These are phyloP conservation scores for Peucedramus taeniatus DNA, from an alignment of 2,113 vertebrate genomes.

Conservation along the genomic window DNA sequence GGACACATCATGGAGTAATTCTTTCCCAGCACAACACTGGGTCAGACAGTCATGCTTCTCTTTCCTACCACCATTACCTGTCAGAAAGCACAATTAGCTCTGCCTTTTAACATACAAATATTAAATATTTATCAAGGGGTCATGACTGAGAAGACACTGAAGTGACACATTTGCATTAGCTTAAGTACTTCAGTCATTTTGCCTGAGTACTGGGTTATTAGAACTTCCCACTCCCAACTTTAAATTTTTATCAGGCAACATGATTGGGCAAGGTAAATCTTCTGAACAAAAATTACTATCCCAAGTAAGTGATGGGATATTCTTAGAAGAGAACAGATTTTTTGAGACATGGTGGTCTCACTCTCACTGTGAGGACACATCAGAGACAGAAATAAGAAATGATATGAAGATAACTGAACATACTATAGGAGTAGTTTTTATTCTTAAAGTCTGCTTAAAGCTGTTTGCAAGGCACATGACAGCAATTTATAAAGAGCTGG, in stretches of 20 bases:
- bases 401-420: neutral
- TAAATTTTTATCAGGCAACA: neutral
- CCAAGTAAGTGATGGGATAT: neutral
- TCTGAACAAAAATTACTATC: neutral
- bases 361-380: neutral
- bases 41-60: slow-evolving; percentile 21
- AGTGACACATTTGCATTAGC: neutral
- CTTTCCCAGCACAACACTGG: neutral
- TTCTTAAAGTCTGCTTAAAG: slow-evolving; percentile 29
- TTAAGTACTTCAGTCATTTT: neutral
- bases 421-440: neutral
- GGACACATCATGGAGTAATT: neutral
- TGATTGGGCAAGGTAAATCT: neutral
- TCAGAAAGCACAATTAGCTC: neutral
- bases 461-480: neutral
- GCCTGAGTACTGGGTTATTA: neutral
- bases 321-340: neutral
- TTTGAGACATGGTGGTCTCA: neutral
- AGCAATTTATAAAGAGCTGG: neutral
- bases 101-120: neutral
- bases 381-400: slow-evolving; percentile 17
- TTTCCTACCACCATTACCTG: neutral
- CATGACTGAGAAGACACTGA: neutral
- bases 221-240: neutral
- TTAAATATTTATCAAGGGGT: neutral